phyloP scores from a whole-genome alignment of 2,113 vertebrate genomes.

The Mesoclemmys tuberculata region DNA sequence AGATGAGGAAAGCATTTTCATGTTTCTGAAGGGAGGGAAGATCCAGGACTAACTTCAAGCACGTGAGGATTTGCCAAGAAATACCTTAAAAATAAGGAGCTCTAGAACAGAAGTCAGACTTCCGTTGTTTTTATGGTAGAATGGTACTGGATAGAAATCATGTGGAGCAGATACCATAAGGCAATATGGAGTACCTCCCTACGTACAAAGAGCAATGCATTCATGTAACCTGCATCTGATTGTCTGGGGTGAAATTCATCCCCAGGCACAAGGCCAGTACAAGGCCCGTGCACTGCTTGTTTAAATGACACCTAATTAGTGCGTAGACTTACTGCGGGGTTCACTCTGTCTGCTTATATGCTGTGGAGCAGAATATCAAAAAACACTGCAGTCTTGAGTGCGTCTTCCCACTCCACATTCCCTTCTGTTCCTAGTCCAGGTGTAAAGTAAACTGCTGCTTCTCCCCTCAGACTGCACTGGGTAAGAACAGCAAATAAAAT shows the following conservation, averaged over 20 bases:
- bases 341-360: background rate
- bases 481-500: background rate
- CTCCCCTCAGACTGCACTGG: background rate
- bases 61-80: rapidly evolving
- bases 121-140: background rate
- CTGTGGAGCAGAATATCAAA: background rate
- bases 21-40: background rate
- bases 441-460: background rate
- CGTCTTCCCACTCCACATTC: background rate
- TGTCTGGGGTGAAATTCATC: background rate
- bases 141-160: background rate
- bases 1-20: background rate
- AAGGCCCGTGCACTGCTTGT: background rate
- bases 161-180: rapidly evolving
- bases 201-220: background rate
- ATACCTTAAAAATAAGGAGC: background rate
- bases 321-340: background rate
- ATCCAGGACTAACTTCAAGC: background rate
- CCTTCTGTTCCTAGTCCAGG: background rate
- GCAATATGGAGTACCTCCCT: rapidly evolving
- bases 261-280: background rate
- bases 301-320: background rate
- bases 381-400: background rate
- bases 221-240: background rate
- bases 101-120: background rate